Conservation (phyloP, 30 jellyfish, hydroid and myxozoan genomes). For the Turritopsis rubra region DNA sequence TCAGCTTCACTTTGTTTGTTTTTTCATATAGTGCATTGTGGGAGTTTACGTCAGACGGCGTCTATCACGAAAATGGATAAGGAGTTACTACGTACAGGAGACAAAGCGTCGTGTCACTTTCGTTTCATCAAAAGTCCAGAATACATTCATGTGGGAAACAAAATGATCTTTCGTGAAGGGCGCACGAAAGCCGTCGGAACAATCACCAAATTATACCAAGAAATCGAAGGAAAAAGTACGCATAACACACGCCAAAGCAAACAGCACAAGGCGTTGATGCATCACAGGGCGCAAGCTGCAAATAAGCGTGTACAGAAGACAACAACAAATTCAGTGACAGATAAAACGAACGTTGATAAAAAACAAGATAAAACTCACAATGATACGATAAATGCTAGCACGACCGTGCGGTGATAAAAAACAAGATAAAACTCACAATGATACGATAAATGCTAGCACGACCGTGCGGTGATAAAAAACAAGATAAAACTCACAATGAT, state of each 20-base stretch:
- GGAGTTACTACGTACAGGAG: constrained; percentile 87
- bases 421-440: too few relatives aligned
- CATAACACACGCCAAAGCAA: constrained; percentile 76
- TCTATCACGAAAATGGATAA: constrained; percentile 77
- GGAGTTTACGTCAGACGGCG: constrained; percentile 95
- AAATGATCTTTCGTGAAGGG: constrained; percentile 98
- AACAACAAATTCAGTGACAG: not conserved
- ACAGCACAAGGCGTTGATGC: constrained; percentile 87
- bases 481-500: too few relatives aligned
- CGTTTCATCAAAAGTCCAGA: constrained; percentile 93
- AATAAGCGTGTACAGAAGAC: constrained; percentile 24
- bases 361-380: not conserved
- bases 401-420: not conserved
- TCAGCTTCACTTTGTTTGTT: not conserved
- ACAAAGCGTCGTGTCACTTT: constrained; percentile 85
- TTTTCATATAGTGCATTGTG: constrained; percentile 69
- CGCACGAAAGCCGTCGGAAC: constrained; percentile 99
- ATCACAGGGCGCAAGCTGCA: constrained; percentile 74
- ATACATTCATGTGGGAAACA: constrained; percentile 61
- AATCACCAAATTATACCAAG: constrained; percentile 54
- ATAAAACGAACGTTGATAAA: not conserved
- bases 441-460: too few relatives aligned
- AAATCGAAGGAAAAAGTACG: constrained; percentile 70
- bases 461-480: too few relatives aligned
- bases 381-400: not conserved